Evolutionary conservation across 2,797 vertebrate genomes (phyloP).

Genomic region (Cyprinella venusta): DNA sequence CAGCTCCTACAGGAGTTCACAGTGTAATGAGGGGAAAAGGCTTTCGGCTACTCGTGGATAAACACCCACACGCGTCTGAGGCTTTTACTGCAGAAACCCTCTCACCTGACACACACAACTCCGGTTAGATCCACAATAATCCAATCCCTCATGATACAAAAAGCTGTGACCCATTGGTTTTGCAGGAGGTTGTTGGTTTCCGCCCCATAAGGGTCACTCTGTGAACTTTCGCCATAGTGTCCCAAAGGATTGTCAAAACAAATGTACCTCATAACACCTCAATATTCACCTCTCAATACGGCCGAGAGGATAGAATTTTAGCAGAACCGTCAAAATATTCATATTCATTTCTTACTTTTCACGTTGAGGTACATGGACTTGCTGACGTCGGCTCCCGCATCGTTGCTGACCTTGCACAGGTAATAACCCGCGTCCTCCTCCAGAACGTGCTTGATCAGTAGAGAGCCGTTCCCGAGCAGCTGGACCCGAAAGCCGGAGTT

Average conservation of each 20-base stretch:
- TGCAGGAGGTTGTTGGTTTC: no score
- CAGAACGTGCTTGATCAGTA: slow-evolving; percentile 96
- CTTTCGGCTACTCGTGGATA: slow-evolving; percentile 70
- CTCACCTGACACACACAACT: slow-evolving; percentile 25
- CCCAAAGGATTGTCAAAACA: background rate
- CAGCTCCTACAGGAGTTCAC: slow-evolving; percentile 69
- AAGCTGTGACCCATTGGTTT: background rate
- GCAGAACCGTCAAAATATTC: background rate
- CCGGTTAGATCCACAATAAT: slow-evolving; percentile 2
- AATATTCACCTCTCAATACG: background rate
- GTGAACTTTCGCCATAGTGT: background rate
- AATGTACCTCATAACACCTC: background rate
- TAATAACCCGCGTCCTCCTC: slow-evolving; percentile 99
- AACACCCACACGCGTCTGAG: slow-evolving; percentile 64
- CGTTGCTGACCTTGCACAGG: slow-evolving; percentile 99
- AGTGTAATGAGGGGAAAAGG: slow-evolving; percentile 77
- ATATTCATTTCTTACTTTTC: slow-evolving; percentile 89
- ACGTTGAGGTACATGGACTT: slow-evolving; percentile 99
- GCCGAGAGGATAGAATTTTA: background rate
- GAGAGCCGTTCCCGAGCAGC: slow-evolving; percentile 92
- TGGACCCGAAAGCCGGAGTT: slow-evolving; percentile 93
- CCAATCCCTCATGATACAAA: background rate
- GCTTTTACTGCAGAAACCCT: slow-evolving; percentile 27
- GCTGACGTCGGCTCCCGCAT: slow-evolving; percentile 98
- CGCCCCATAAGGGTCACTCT: background rate